A percentile compares a stretch with the other conserved stretches of the same genome.
phyloP scores from a whole-genome alignment of 2,113 vertebrate genomes.

The Pseudorasbora parva region DNA sequence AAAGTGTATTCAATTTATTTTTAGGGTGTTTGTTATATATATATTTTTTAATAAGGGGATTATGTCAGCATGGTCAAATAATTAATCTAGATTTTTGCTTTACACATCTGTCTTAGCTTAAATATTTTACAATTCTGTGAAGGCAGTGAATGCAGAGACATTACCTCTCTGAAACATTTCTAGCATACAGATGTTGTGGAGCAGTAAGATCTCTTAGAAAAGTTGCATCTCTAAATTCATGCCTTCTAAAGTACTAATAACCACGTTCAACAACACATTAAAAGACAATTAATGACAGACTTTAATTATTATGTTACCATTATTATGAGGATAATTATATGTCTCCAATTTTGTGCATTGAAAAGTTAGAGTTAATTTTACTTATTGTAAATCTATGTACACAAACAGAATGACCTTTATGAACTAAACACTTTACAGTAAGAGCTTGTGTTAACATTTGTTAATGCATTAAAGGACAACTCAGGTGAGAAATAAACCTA shows the following conservation, averaged over 20 bases:
- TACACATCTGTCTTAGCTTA: no score
- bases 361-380: no score
- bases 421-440: no score
- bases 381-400: background rate
- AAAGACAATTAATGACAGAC: background rate
- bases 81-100: no score
- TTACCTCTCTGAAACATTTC: background rate
- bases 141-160: background rate
- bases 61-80: no score
- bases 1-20: background rate
- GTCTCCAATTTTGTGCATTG: background rate
- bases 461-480: no score
- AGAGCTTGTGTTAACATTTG: no score
- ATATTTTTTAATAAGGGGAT: background rate
- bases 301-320: no score
- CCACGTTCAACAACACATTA: background rate
- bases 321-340: no score
- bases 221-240: background rate
- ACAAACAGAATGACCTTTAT: background rate
- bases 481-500: no score
- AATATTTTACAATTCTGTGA: background rate
- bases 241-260: background rate
- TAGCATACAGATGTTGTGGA: background rate
- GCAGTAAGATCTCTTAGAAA: background rate
- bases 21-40: background rate